Conservation (phyloP, 2,113 vertebrate species). For the Paramormyrops kingsleyae region DNA sequence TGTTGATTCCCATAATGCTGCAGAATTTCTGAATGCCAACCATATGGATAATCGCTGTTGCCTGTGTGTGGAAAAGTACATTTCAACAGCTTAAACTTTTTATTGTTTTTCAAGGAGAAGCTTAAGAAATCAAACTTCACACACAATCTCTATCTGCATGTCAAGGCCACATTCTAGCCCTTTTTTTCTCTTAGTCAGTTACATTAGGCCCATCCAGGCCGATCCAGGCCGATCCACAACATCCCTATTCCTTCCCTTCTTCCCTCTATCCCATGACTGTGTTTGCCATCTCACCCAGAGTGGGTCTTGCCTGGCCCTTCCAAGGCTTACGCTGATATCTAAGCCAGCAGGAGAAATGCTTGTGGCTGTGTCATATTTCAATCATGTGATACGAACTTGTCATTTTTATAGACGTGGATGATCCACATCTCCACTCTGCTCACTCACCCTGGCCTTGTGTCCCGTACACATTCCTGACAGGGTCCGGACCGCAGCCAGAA, state of each 20-base stretch:
- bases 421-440: neutral
- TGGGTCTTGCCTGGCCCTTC: neutral
- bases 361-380: neutral
- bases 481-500: constrained; percentile 80
- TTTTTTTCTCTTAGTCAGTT: neutral
- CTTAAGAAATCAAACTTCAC: neutral
- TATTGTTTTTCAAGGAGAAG: neutral
- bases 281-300: neutral
- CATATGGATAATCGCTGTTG: constrained; percentile 75
- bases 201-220: neutral
- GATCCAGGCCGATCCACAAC: neutral
- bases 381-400: neutral
- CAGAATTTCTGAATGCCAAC: constrained; percentile 77
- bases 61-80: constrained; percentile 49
- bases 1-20: constrained; percentile 79
- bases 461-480: constrained; percentile 86
- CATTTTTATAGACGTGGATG: neutral
- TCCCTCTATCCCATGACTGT: neutral
- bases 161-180: neutral
- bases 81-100: neutral
- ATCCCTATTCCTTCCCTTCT: neutral
- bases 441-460: constrained; percentile 80
- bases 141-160: neutral
- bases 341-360: neutral
- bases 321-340: neutral